Evolutionary conservation across 2,797 vertebrate species (phyloP).

Genomic region (Taeniopygia guttata): DNA sequence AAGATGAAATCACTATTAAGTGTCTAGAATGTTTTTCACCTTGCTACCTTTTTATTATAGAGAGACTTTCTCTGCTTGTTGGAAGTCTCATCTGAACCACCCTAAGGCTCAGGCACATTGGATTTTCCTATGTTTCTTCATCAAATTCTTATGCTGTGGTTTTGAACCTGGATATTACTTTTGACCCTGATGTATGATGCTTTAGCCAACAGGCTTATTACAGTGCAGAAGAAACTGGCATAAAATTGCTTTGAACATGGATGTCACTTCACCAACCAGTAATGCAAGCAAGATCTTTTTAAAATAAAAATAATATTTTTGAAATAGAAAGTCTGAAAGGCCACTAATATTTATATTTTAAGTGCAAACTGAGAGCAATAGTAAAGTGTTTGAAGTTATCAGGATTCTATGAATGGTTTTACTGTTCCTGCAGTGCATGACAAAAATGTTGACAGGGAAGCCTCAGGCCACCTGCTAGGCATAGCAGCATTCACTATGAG

Average conservation of each 20-base stretch:
- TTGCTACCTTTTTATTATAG: background rate
- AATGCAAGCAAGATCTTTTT: background rate
- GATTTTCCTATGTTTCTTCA: background rate
- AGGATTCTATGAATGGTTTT: constrained; percentile 48
- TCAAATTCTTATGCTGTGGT: background rate
- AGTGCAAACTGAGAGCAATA: background rate
- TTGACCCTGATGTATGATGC: background rate
- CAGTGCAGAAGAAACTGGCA: background rate
- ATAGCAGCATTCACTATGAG: constrained; percentile 43
- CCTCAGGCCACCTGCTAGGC: constrained; percentile 56
- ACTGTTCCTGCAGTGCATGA: constrained; percentile 51
- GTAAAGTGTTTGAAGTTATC: constrained; percentile 22
- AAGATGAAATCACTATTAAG: background rate
- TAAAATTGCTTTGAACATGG: background rate
- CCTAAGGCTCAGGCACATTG: background rate
- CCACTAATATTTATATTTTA: constrained; percentile 38
- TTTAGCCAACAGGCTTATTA: background rate
- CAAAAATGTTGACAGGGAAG: constrained; percentile 60
- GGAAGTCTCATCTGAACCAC: background rate
- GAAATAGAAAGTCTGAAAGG: background rate
- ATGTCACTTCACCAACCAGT: background rate
- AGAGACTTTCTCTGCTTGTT: background rate
- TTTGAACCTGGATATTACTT: background rate
- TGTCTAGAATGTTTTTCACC: background rate
- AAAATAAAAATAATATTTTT: background rate